Base-by-base conservation (phyloP, 2,113 vertebrate genomes). In the Xenus cinereus region DNA sequence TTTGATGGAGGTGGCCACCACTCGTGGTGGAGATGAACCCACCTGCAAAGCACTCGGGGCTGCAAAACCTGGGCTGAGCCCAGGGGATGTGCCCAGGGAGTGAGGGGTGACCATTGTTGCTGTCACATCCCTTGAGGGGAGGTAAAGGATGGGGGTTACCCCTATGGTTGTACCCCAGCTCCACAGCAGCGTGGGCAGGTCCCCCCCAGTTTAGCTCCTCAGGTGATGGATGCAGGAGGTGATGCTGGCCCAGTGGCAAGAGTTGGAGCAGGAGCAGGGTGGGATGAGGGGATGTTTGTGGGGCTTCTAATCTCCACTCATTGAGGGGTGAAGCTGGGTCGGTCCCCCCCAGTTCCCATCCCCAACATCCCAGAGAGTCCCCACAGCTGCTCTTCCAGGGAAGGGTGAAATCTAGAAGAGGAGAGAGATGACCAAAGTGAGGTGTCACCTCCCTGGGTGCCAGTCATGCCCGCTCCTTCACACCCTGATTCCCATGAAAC, bases 31-130 rank as follows among this genome's bases (percentile, higher is more conserved):
- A 32, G 20, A 63, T 7, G 28, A 68, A 32, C 27, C 72, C 27
- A 2, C 13, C 9, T 5, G 22, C 48, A 26, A 59, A 85, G 64
- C 8, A 2, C 24, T 20, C 0, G 1, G 28, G 1, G 30, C 17
- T 63, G 43, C 77, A 41, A 39, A 73, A 24, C 7, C 30, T 6
- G 20, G 30, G 21, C n/a, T 46, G 57, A 39, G 69, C 72, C 3
- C 0, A 19, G 20, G 7, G 8, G 33, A 27, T 13, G 64, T 33
- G 37, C 15, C 33, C 28, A 19, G 43, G 37, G 48, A 50, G 15
- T 2, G 3, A 69, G 51, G 27, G 60, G 73, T 3, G 15, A 9
- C 35, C 7, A 2, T 28, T 3, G 1, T 13, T 41, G 8, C 7
- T 12, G 62, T 28, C 35, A 28, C 37, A 21, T 54, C 54, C 14